Conservation (phyloP, 2,113 vertebrate genomes). For the Formicarius rufipectus region DNA sequence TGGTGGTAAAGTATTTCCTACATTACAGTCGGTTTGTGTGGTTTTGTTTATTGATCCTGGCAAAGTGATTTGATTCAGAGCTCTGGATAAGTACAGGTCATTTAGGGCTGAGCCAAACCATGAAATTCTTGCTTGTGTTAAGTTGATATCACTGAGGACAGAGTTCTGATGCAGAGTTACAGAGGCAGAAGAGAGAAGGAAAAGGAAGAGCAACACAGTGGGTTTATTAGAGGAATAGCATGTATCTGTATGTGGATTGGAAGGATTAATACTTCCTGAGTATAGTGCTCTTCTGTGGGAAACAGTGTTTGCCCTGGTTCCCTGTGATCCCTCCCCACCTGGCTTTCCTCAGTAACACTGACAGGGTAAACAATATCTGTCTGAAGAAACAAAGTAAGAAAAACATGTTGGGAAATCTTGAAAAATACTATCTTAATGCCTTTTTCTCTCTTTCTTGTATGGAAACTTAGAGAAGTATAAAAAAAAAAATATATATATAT, state of each 20-base stretch:
- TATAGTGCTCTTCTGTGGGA: neutral
- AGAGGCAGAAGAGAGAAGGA: neutral
- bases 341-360: neutral
- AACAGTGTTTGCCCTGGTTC: accelerated
- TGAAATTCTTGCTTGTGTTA: neutral
- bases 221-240: neutral
- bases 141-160: neutral
- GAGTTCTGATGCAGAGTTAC: neutral
- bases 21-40: neutral
- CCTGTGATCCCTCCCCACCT: neutral
- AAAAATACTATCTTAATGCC: neutral
- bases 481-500: neutral
- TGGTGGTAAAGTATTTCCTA: neutral
- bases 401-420: neutral
- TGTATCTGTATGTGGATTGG: neutral
- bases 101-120: neutral
- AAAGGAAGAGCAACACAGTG: neutral
- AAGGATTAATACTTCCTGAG: neutral
- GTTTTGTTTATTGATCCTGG: constrained; percentile 33
- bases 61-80: neutral
- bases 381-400: neutral
- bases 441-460: neutral
- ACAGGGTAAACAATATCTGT: accelerated
- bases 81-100: neutral
- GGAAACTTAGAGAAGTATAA: neutral